Base-by-base conservation (phyloP, 2,888 invertebrate genomes). In the Pterobdella sp. region DNA sequence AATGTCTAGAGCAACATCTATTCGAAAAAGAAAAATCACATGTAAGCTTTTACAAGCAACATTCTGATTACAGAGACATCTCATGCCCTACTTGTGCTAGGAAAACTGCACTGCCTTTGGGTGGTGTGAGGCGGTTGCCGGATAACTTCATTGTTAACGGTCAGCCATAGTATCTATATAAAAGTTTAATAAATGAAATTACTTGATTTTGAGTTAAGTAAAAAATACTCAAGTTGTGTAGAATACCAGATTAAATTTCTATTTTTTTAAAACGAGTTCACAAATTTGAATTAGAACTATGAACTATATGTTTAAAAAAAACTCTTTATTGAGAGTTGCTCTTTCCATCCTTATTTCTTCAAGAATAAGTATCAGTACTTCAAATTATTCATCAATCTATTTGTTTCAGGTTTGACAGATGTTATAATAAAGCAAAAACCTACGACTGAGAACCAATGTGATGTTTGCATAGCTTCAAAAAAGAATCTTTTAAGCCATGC, bases 61-160 rank as follows among this genome's bases (percentile, higher is more conserved):
- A 34, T 32, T 63, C 71, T 29, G 84, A 84, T 77, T 84, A 84
- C 78, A 78, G 83, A 18, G 84, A 84, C 76, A 83, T 84, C 79
- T 82, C 83, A 14, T 84, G 84, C 76, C 84, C 84, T 1, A 79
- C 84, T 31, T 84, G 84, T 77, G 81, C 84, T 70, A 84, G 84
- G 77, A 78, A 84, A 49, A 84, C 84, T 1, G 82, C 82, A 72
- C 79, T 84, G 56, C 84, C 84, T 60, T 77, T 83, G 42, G 84
- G 84, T 4, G 84, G 84, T 60, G 84, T 84, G 14, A 82, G 83
- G 78, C 83, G 82, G 77, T 80, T 84, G 69, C 83, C 84, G 1
- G 84, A 84, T 77, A 84, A 84, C 78, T 84, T 84, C 77, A 79
- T 84, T 71, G 82, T 84, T 35, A 56, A 71, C 29, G 71, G 71